These are phyloP conservation scores for Drosophila chauvacae DNA, from an alignment of 1,140 invertebrate species.

Conservation along the genomic window DNA sequence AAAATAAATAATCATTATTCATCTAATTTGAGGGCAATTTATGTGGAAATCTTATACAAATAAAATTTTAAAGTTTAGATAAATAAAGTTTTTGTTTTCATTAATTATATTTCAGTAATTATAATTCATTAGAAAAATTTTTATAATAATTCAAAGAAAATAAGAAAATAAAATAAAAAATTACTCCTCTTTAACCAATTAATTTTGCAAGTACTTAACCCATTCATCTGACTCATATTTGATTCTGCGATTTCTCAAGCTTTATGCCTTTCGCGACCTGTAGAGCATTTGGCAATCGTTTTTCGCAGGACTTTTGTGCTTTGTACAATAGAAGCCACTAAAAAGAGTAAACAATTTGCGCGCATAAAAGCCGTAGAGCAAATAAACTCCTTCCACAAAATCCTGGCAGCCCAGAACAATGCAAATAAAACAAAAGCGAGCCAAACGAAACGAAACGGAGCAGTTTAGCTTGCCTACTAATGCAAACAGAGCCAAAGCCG, in stretches of 20 bases:
- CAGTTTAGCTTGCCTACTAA: slow-evolving; percentile 49
- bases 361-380: slow-evolving; percentile 66
- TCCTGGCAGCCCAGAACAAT: slow-evolving; percentile 59
- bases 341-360: slow-evolving; percentile 79
- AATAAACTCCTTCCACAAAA: slow-evolving; percentile 62
- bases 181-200: too few species aligned
- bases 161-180: neutral
- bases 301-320: slow-evolving; percentile 7
- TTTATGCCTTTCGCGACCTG: slow-evolving; percentile 6
- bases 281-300: slow-evolving; percentile 40
- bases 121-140: neutral
- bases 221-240: neutral
- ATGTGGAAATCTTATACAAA: neutral
- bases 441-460: slow-evolving; percentile 37
- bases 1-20: neutral
- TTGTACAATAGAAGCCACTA: slow-evolving; percentile 72
- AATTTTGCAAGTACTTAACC: neutral
- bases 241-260: neutral
- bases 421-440: slow-evolving; percentile 73
- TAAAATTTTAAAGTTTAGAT: neutral
- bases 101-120: neutral
- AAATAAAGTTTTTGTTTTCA: too few species aligned
- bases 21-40: neutral
- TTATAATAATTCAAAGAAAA: neutral
- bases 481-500: slow-evolving; percentile 66